Evolutionary conservation across 2,888 invertebrate species (phyloP).

Genomic region (Pristionchus exspectatus): DNA sequence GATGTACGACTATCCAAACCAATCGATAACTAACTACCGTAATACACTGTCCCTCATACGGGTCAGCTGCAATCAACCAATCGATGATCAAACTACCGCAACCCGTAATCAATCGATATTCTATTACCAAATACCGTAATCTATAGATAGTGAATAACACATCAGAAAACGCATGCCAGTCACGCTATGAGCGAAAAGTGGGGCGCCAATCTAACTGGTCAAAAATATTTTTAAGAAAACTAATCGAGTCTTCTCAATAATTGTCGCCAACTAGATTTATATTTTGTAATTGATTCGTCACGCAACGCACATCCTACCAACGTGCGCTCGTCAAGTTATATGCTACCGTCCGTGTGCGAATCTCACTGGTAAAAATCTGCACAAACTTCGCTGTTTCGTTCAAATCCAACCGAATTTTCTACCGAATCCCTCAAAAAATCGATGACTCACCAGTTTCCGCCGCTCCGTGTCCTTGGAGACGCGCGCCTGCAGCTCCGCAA

Average conservation of each 20-base stretch:
- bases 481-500: conserved; percentile 62
- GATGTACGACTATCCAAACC: too few relatives aligned
- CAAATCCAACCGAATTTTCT: not conserved
- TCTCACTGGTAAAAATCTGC: not conserved
- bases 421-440: not conserved
- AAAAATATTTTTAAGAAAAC: too few relatives aligned
- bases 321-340: not conserved
- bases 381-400: not conserved
- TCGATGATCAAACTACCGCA: too few relatives aligned
- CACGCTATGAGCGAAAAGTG: not conserved
- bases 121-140: too few relatives aligned
- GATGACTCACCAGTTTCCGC: conserved; percentile 45
- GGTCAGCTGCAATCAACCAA: too few relatives aligned
- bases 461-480: conserved; percentile 60
- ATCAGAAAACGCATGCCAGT: too few relatives aligned
- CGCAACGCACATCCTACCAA: not conserved
- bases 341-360: not conserved
- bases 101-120: too few relatives aligned
- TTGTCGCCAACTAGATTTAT: too few relatives aligned
- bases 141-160: too few relatives aligned
- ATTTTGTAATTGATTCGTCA: not conserved
- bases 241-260: too few relatives aligned
- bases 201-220: not conserved
- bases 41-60: too few relatives aligned
- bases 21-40: not conserved